These are phyloP conservation scores for Meganola albula DNA, from an alignment of 2,888 invertebrate species.

Conservation along the genomic window DNA sequence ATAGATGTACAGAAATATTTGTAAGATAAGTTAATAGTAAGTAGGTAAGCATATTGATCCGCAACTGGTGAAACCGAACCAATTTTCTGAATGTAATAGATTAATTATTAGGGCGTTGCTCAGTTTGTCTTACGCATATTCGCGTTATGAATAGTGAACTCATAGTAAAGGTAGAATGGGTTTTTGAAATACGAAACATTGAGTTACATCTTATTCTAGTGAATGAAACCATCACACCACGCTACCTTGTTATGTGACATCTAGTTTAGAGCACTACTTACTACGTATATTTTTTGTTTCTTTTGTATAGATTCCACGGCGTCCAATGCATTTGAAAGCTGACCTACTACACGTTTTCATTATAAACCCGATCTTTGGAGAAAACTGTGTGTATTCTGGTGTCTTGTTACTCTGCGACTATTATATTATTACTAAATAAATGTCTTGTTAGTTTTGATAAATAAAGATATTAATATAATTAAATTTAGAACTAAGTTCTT, in stretches of 20 bases:
- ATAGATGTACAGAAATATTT: no score
- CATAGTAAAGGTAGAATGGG: no score
- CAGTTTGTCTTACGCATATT: no score
- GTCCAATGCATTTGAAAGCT: conserved; percentile 51
- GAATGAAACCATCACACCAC: conserved; percentile 66
- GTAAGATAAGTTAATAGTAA: no score
- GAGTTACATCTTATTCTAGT: conserved; percentile 33
- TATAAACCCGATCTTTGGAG: conserved; percentile 70
- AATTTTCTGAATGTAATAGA: no score
- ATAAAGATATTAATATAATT: conserved; percentile 27
- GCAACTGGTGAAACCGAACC: no score
- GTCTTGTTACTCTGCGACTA: conserved; percentile 61
- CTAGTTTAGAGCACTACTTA: conserved; percentile 57
- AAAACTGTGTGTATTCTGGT: conserved; percentile 50
- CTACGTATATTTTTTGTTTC: conserved; percentile 43
- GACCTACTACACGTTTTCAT: conserved; percentile 42
- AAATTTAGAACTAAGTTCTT: no score
- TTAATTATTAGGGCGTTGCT: no score
- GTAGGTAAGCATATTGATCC: no score
- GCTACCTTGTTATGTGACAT: conserved; percentile 64
- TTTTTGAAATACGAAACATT: conserved; percentile 21
- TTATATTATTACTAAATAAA: conserved; percentile 62
- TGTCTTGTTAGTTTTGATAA: conserved; percentile 54
- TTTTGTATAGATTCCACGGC: conserved; percentile 35
- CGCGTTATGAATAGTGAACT: no score